Base-by-base conservation (phyloP, 2,797 vertebrate species). In the Siniperca scherzeri region DNA sequence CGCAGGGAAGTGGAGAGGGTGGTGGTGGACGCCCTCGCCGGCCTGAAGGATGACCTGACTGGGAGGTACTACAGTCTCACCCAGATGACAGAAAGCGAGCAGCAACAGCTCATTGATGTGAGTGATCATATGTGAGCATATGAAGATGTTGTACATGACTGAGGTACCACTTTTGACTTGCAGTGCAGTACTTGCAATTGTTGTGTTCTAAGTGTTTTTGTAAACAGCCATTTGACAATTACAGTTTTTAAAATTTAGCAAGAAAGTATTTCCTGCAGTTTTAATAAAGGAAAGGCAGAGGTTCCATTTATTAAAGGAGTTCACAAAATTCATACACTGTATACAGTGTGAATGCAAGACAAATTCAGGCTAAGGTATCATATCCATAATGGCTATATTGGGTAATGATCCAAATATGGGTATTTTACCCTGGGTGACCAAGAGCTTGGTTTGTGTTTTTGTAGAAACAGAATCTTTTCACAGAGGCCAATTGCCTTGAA, bases 81-180 rank as follows among this genome's bases (percentile, higher is more conserved):
- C 1, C 96, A 96, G 70, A 97, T 99, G 98, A 99, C 97, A 0
- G 98, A 99, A 0, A 30, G 95, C 86, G 97, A 99, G 78, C 99
- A 99, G 84, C 97, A 99, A 84, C 97, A 98, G 90, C 97, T 99
- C 60, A 99, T 99, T 27, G 98, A 99, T 0, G 98, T 99, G 92
- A 96, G 98, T 83, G 55, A 22, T 30, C 30, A 30, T 30, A 30
- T 10, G 62, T 2, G 0, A 12, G 2, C 17, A 12, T 13, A 14
- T 17, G 16, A 27, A 48, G 5, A 55, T 60, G 17, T 53, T 62
- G 27, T 22, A 22, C 62, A 19, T n/a, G n/a, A 44, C 8, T 46
- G 7, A 48, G 9, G 5, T 11, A 27, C 42, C 3, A n/a, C 9
- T 59, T n/a, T 19, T n/a, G 9, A 67, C 44, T 38, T 11, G 3